phyloP scores from a whole-genome alignment of 2,113 vertebrate species.

The Eptesicus fuscus region DNA sequence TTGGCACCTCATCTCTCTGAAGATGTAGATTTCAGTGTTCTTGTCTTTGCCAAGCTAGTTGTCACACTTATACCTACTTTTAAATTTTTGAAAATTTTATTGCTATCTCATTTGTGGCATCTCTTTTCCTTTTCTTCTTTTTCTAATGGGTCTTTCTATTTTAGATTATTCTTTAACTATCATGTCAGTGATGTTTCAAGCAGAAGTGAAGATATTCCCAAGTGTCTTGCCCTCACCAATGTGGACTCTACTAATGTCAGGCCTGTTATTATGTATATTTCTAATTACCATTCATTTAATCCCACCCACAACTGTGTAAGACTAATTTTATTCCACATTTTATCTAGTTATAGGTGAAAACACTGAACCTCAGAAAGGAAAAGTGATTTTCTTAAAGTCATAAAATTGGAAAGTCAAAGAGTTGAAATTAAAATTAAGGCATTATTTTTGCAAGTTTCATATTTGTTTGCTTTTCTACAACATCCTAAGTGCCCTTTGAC shows the following conservation, averaged over 20 bases:
- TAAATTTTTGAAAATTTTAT: not conserved
- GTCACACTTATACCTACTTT: not conserved
- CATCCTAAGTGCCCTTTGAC: not conserved
- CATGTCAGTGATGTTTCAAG: not conserved
- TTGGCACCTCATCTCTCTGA: not conserved
- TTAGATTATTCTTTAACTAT: not conserved
- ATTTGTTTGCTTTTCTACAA: not conserved
- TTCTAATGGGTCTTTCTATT: not conserved
- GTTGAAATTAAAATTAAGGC: not conserved
- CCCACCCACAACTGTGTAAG: not conserved
- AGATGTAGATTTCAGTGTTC: not conserved
- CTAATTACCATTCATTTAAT: not conserved
- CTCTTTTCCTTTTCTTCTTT: not conserved
- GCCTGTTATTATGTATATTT: not conserved
- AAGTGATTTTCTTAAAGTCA: constrained; percentile 5
- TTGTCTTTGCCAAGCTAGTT: not conserved
- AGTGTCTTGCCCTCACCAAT: not conserved
- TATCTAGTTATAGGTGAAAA: not conserved
- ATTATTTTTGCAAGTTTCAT: not conserved
- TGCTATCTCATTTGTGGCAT: not conserved
- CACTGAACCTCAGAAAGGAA: not conserved
- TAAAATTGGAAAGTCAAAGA: not conserved
- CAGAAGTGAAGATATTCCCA: not conserved
- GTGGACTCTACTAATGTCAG: not conserved
- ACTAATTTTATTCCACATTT: not conserved